phyloP scores from a whole-genome alignment of 1,140 invertebrate genomes.

The Papilio machaon region DNA sequence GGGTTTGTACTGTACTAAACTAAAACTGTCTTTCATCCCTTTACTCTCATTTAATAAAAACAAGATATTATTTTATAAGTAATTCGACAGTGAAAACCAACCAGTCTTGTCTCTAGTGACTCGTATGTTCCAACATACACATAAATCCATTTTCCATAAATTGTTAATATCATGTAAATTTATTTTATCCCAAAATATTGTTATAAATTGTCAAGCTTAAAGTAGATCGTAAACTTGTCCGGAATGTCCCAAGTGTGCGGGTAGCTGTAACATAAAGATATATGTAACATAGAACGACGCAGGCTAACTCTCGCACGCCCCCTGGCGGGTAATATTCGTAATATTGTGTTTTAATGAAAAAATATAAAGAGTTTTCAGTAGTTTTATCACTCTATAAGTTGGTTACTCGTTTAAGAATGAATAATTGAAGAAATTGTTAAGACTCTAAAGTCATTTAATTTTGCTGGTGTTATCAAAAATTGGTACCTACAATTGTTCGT shows the following conservation, averaged over 20 bases:
- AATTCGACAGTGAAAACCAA: no score
- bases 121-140: not conserved
- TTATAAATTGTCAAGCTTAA: slow-evolving; percentile 25
- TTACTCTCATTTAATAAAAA: no score
- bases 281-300: slow-evolving; percentile 5
- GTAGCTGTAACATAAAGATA: slow-evolving; percentile 14
- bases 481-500: no score
- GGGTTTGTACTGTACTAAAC: no score
- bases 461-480: no score
- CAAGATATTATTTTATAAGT: no score
- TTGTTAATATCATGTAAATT: slow-evolving; percentile 17
- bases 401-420: not conserved
- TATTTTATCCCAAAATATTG: not conserved
- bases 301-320: not conserved
- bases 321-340: not conserved
- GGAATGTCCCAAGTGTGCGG: slow-evolving; percentile 13
- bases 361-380: not conserved
- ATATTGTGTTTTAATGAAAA: not conserved
- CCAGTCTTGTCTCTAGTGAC: not conserved
- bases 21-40: no score
- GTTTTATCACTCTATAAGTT: not conserved
- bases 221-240: slow-evolving; percentile 20
- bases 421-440: no score
- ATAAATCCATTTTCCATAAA: not conserved
- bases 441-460: no score